phyloP scores from a whole-genome alignment of 2,113 vertebrate species.

The Seriola quinqueradiata region DNA sequence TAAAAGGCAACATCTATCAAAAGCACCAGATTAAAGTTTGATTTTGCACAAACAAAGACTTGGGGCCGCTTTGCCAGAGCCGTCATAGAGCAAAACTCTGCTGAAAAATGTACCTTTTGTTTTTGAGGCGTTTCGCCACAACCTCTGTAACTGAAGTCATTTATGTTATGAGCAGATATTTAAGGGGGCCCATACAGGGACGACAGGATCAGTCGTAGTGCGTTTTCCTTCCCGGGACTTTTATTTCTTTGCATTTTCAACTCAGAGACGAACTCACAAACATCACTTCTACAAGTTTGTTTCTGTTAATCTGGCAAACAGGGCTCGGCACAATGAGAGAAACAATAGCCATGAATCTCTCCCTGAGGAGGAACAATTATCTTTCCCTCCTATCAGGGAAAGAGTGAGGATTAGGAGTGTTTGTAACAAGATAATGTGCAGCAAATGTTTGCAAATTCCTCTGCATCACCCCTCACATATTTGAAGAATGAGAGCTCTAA shows the following conservation, averaged over 20 bases:
- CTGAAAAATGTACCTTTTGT: constrained; percentile 61
- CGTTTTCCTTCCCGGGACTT: constrained; percentile 27
- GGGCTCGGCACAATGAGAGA: constrained; percentile 42
- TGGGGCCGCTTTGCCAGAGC: constrained; percentile 50
- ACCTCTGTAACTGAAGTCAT: constrained; percentile 13
- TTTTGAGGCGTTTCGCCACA: constrained; percentile 50
- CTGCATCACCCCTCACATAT: constrained; percentile 59
- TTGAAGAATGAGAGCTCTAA: constrained; percentile 58
- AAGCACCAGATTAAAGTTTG: constrained; percentile 74
- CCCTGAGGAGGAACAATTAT: constrained; percentile 60
- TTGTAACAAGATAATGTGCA: constrained; percentile 72
- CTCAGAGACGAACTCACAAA: constrained; percentile 38
- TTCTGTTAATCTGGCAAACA: constrained; percentile 26
- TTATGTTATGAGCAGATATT: constrained; percentile 43
- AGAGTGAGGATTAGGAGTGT: constrained; percentile 68
- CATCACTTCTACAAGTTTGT: constrained; percentile 45
- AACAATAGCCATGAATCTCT: constrained; percentile 46
- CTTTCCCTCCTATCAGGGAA: constrained; percentile 49
- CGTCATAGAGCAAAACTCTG: constrained; percentile 36
- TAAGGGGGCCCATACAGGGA: constrained; percentile 4
- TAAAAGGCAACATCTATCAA: constrained; percentile 76
- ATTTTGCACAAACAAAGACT: constrained; percentile 78
- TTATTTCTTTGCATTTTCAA: constrained; percentile 42
- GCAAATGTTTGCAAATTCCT: constrained; percentile 77
- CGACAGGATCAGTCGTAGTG: neutral